Percentiles rank a stretch among this genome's conserved stretches.
These are phyloP conservation scores for Morone chrysops DNA, from an alignment of 2,113 vertebrate genomes.

Conservation along the genomic window DNA sequence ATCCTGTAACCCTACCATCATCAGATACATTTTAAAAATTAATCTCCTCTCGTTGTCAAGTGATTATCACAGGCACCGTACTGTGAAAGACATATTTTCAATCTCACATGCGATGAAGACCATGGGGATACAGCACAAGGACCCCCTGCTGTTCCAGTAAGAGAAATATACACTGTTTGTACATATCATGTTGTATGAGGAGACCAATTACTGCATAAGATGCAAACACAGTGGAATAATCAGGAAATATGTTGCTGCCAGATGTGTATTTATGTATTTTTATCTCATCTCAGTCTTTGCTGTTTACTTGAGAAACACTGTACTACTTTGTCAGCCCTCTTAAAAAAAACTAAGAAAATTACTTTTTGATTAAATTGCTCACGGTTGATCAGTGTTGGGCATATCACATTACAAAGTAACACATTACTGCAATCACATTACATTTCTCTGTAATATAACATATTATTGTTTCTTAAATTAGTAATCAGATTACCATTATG, in stretches of 20 bases:
- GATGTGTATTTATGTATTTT: background rate
- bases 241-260: background rate
- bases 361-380: background rate
- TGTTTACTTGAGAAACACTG: background rate
- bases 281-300: background rate
- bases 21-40: conserved; percentile 10
- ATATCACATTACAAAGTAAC: too few relatives aligned
- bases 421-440: too few relatives aligned
- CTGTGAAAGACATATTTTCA: conserved; percentile 23
- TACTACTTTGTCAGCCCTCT: background rate
- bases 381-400: too few relatives aligned
- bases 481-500: too few relatives aligned
- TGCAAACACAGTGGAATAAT: background rate
- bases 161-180: background rate
- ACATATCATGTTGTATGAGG: background rate
- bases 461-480: too few relatives aligned
- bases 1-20: background rate
- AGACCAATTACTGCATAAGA: too few relatives aligned
- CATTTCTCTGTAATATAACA: too few relatives aligned
- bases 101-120: background rate
- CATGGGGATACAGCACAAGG: conserved; percentile 5
- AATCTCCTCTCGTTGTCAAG: conserved; percentile 19
- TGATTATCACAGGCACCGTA: conserved; percentile 1
- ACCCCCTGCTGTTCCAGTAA: conserved; percentile 29
- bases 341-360: background rate